Evolutionary conservation across 1,140 invertebrate genomes (phyloP).

Genomic region (Drosophila paulistorum): DNA sequence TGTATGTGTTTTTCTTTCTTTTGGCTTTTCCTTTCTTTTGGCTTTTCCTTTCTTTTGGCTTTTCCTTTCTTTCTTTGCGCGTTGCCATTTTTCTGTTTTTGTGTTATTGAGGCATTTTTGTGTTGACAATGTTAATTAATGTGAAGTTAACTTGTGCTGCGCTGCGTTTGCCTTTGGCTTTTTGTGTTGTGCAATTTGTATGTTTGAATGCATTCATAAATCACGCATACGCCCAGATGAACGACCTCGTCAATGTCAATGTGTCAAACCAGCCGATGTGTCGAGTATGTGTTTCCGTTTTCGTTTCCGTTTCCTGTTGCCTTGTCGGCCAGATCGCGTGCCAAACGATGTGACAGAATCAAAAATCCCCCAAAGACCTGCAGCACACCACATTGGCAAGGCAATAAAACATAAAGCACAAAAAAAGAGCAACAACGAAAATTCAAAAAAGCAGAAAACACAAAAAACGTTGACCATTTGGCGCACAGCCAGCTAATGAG

Average conservation of each 20-base stretch:
- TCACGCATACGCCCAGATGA: slow-evolving; percentile 77
- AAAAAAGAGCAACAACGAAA: background rate
- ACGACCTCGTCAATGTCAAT: slow-evolving; percentile 66
- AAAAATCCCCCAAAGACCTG: slow-evolving; percentile 37
- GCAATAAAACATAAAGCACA: slow-evolving; percentile 52
- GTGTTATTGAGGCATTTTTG: slow-evolving; percentile 63
- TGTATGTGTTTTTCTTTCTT: slow-evolving; percentile 28
- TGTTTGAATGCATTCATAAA: slow-evolving; percentile 54
- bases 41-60: too few relatives aligned
- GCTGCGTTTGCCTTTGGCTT: slow-evolving; percentile 20
- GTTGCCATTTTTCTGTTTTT: slow-evolving; percentile 16
- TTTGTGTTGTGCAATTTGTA: slow-evolving; percentile 14
- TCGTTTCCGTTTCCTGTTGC: slow-evolving; percentile 58
- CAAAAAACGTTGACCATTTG: slow-evolving; percentile 17
- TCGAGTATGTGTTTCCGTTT: slow-evolving; percentile 29
- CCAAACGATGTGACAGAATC: slow-evolving; percentile 72
- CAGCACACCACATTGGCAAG: slow-evolving; percentile 22
- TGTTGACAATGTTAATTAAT: slow-evolving; percentile 79
- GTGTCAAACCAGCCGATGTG: slow-evolving; percentile 43
- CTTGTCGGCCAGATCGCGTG: slow-evolving; percentile 52
- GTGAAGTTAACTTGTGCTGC: slow-evolving; percentile 61
- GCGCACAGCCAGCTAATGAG: slow-evolving; percentile 57
- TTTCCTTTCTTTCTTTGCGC: slow-evolving; percentile 29
- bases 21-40: too few relatives aligned
- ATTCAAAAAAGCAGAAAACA: background rate